Base-by-base conservation (phyloP, 2,113 vertebrate genomes). In the Hirundichthys speculiger region DNA sequence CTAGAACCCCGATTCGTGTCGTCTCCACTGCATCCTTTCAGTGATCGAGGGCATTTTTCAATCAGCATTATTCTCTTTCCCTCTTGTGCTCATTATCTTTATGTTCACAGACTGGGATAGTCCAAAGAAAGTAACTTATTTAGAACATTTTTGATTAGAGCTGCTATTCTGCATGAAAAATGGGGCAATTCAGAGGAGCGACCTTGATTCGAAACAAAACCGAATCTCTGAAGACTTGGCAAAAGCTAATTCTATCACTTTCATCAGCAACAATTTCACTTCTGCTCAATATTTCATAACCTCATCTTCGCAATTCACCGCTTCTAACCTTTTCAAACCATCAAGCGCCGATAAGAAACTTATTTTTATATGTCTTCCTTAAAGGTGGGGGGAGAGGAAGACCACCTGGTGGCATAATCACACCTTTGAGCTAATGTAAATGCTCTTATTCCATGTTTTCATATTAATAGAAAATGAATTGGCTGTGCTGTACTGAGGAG, bases 191-290 rank as follows among this genome's bases (percentile, higher is more conserved):
- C 76, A 57, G 61, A 19, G 56, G 58, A 47, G 70, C 74, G 86
- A 92, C 90, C 91, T 92, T 91, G 86, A 91, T 86, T 89, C 43
- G 55, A 89, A 90, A 86, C 75, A 77, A 48, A 86, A 77, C 69
- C 54, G 85, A 81, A 77, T 88, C 86, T 87, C 82, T 55, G 48
- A 86, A 84, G 89, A 82, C 83, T 66, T 65, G 39, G 73, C 46
- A 64, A 80, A 64, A 76, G 85, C 83, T 90, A 90, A 93, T 92
- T 90, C 86, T 82, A 91, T 89, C 77, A 75, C 79, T 77, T 83
- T 86, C 80, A 89, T 88, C 82, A 79, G 82, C 59, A 73, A 80
- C 77, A 80, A 67, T 47, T 85, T 73, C 82, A 75, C 73, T 77
- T 70, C 69, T 82, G 25, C 50, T 80, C 76, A 77, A 72, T 79